A percentile compares a stretch with the other conserved stretches of the same genome.
phyloP scores from a whole-genome alignment of 2,888 invertebrate species.

The Sarcophaga caerulescens region DNA sequence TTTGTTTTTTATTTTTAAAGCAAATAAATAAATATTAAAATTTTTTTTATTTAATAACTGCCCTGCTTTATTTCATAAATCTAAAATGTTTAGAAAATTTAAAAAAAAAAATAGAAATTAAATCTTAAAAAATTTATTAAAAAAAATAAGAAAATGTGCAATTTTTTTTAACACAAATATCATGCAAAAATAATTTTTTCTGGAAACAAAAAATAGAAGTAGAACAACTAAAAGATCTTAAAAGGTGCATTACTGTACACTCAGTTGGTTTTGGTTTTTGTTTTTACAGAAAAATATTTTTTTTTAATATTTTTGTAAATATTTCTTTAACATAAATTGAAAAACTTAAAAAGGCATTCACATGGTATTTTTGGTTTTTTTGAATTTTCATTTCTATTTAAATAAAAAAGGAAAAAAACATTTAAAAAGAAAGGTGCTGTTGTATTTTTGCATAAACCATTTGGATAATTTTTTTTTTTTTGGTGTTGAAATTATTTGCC shows the following conservation, averaged over 20 bases:
- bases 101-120: neutral
- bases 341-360: conserved; percentile 13
- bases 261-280: neutral
- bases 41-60: neutral
- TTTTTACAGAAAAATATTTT: conserved; percentile 9
- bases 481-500: neutral
- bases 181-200: conserved; percentile 22
- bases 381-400: neutral
- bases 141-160: conserved; percentile 7
- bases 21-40: neutral
- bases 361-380: neutral
- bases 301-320: neutral
- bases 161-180: conserved; percentile 33
- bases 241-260: conserved; percentile 10
- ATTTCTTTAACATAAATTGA: conserved; percentile 7
- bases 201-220: neutral
- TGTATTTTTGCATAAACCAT: conserved; percentile 75
- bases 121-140: neutral
- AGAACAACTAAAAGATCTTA: neutral
- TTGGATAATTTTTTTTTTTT: conserved; percentile 47
- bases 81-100: neutral
- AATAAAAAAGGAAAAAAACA: conserved; percentile 17
- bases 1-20: neutral
- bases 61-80: neutral
- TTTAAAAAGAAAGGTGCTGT: conserved; percentile 23